Percentiles rank a stretch among this genome's conserved stretches.
phyloP scores from a whole-genome alignment of 2,797 vertebrate genomes.

The Sebastes minor region DNA sequence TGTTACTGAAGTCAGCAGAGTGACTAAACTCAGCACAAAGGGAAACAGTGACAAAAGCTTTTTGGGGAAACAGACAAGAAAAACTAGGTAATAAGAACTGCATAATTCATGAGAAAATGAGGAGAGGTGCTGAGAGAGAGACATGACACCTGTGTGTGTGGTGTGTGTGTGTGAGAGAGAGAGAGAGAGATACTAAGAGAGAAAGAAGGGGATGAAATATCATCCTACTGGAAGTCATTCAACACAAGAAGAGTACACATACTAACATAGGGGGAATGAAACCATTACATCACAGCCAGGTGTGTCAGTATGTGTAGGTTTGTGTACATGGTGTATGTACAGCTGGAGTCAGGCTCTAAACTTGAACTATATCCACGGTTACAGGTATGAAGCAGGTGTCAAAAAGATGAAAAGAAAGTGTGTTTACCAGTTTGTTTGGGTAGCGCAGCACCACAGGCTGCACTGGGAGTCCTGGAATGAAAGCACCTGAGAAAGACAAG shows the following conservation, averaged over 20 bases:
- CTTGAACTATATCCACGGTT: not conserved
- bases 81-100: slow-evolving; percentile 45
- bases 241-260: slow-evolving; percentile 38
- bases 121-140: slow-evolving; percentile 50
- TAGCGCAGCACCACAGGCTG: slow-evolving; percentile 95
- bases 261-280: slow-evolving; percentile 15
- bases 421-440: slow-evolving; percentile 91
- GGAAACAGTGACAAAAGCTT: slow-evolving; percentile 41
- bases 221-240: slow-evolving; percentile 68
- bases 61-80: slow-evolving; percentile 35
- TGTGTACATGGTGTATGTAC: not conserved
- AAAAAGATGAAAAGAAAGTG: not conserved
- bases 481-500: slow-evolving; percentile 84
- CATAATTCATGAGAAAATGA: slow-evolving; percentile 55
- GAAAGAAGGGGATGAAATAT: slow-evolving; percentile 70
- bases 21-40: not conserved
- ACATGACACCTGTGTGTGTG: slow-evolving; percentile 51
- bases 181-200: not conserved
- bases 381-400: not conserved
- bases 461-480: slow-evolving; percentile 95
- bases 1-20: slow-evolving; percentile 14
- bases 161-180: not conserved
- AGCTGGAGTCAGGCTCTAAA: not conserved
- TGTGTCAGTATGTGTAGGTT: not conserved
- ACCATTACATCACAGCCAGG: slow-evolving; percentile 41